Conservation (phyloP, 2,888 invertebrate species). For the Coremacera marginata region DNA sequence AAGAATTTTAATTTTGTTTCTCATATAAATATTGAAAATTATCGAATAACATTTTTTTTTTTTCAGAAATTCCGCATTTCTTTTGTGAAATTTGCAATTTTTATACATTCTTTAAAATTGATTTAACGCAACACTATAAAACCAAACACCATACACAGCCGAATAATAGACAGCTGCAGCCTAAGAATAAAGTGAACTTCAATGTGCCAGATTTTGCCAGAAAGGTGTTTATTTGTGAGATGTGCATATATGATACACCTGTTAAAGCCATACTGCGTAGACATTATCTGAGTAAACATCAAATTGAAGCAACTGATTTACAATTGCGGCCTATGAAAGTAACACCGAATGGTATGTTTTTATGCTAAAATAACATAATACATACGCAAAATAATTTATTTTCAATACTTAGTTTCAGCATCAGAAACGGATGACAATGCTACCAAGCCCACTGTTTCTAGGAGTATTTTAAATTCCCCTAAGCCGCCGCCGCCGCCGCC, state of each 20-base stretch:
- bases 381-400: not conserved
- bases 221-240: conserved; percentile 55
- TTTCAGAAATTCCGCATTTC: conserved; percentile 62
- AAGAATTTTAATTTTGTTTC: too few species aligned
- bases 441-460: not conserved
- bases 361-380: not conserved
- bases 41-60: not conserved
- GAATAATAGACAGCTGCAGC: conserved; percentile 50
- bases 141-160: conserved; percentile 53
- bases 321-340: conserved; percentile 55
- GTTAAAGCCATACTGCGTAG: conserved; percentile 49
- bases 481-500: not conserved
- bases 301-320: conserved; percentile 54
- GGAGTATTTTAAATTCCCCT: not conserved
- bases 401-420: not conserved
- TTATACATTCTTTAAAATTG: conserved; percentile 59
- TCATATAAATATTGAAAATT: too few species aligned
- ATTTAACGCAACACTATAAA: conserved; percentile 59
- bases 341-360: conserved; percentile 3
- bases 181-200: conserved; percentile 46
- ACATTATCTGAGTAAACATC: conserved; percentile 57
- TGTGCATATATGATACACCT: conserved; percentile 59
- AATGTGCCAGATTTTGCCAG: conserved; percentile 31
- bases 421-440: conserved; percentile 25
- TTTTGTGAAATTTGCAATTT: conserved; percentile 60